phyloP scores from a whole-genome alignment of 2,113 vertebrate species.

The Pimephales promelas region DNA sequence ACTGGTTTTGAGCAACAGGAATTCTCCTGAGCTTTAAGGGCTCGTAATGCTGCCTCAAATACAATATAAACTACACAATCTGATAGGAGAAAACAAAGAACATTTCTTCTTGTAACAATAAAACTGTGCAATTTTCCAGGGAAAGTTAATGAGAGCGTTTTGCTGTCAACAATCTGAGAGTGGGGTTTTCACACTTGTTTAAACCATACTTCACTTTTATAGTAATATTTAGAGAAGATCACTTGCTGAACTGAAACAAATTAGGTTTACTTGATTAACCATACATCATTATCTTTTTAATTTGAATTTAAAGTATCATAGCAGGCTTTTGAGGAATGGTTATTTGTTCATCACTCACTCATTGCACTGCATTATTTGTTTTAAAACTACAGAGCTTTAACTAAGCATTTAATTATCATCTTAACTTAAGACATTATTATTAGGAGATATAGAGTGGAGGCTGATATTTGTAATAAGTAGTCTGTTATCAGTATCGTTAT shows the following conservation, averaged over 20 bases:
- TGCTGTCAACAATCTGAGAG: not conserved
- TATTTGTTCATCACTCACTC: not conserved
- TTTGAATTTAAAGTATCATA: too few species aligned
- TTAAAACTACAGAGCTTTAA: not conserved
- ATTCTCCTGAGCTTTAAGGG: slow-evolving; percentile 59
- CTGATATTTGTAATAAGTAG: not conserved
- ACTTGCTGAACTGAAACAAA: not conserved
- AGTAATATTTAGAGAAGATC: not conserved
- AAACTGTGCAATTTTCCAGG: not conserved
- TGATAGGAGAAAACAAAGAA: slow-evolving; percentile 8
- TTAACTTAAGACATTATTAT: not conserved
- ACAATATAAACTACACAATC: slow-evolving; percentile 8
- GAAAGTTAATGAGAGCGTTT: not conserved
- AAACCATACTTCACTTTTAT: not conserved
- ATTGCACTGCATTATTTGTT: not conserved
- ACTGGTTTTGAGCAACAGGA: slow-evolving; percentile 73
- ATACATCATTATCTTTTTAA: not conserved
- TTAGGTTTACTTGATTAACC: not conserved
- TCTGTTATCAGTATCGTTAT: not conserved
- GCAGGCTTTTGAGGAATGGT: not conserved
- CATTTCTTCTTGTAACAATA: not conserved
- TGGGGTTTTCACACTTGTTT: not conserved
- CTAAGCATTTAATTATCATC: not conserved
- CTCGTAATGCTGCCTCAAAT: not conserved
- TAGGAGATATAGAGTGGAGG: not conserved